These are phyloP conservation scores for Megalurothrips usitatus DNA, from an alignment of 2,888 invertebrate genomes.

Conservation along the genomic window DNA sequence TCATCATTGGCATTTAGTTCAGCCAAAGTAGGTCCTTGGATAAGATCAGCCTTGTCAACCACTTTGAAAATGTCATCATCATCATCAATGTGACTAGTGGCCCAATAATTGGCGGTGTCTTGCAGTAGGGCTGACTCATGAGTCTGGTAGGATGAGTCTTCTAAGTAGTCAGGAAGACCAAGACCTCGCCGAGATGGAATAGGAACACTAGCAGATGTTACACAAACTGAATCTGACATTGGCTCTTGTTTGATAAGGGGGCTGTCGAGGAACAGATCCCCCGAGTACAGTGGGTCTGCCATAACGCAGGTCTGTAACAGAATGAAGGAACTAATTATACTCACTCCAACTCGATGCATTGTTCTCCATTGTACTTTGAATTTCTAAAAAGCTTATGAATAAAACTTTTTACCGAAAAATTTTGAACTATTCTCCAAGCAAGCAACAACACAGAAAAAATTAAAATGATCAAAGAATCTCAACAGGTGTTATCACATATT, in stretches of 20 bases:
- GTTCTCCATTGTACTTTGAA: too few species aligned
- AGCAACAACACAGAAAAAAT: neutral
- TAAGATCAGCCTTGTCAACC: slow-evolving; percentile 79
- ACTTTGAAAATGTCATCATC: slow-evolving; percentile 87
- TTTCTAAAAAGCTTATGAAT: neutral
- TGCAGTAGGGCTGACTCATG: slow-evolving; percentile 39
- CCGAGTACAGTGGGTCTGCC: slow-evolving; percentile 58
- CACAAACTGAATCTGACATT: slow-evolving; percentile 42
- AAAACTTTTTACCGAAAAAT: neutral
- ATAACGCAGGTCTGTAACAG: slow-evolving; percentile 42
- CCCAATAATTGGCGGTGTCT: slow-evolving; percentile 36
- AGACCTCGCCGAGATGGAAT: slow-evolving; percentile 54
- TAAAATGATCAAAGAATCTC: neutral
- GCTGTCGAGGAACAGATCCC: slow-evolving; percentile 60
- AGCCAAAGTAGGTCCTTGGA: slow-evolving; percentile 77
- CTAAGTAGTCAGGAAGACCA: slow-evolving; percentile 46
- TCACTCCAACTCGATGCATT: neutral
- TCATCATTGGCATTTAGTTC: slow-evolving; percentile 77
- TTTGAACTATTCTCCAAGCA: neutral
- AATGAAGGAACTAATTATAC: neutral
- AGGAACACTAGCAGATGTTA: slow-evolving; percentile 58
- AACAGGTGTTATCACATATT: neutral
- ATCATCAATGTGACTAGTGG: slow-evolving; percentile 47
- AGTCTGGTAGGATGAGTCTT: slow-evolving; percentile 48
- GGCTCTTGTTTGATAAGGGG: slow-evolving; percentile 62